Evolutionary conservation across 2,113 vertebrate genomes (phyloP).

Genomic region (Hydrolagus affinis): DNA sequence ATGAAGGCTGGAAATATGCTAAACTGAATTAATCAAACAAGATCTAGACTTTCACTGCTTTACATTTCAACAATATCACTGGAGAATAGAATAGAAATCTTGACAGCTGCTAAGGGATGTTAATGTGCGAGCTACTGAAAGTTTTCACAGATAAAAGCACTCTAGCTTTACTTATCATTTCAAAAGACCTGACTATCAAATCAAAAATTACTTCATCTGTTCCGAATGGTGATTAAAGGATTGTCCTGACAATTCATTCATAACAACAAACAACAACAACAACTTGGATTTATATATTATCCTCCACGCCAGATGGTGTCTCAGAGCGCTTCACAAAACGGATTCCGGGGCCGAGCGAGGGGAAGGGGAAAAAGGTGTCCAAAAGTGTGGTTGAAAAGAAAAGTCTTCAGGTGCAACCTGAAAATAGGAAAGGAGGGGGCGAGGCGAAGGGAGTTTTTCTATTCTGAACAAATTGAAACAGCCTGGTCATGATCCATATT

Average conservation of each 20-base stretch:
- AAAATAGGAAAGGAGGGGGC: too few species aligned
- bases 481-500: too few species aligned
- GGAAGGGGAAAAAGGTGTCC: too few species aligned
- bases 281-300: not conserved
- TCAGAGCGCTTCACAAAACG: too few species aligned
- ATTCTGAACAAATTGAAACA: too few species aligned
- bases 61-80: slow-evolving; percentile 35
- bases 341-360: too few species aligned
- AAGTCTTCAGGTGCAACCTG: not conserved
- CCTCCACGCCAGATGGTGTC: too few species aligned
- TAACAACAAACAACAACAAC: too few species aligned
- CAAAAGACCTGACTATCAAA: slow-evolving; percentile 43
- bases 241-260: not conserved
- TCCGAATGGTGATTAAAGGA: not conserved
- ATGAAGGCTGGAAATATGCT: slow-evolving; percentile 37
- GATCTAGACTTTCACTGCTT: slow-evolving; percentile 45
- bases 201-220: slow-evolving; percentile 48
- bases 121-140: slow-evolving; percentile 41
- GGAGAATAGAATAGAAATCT: slow-evolving; percentile 39
- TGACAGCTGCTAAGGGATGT: slow-evolving; percentile 43
- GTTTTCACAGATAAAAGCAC: slow-evolving; percentile 45
- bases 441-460: too few species aligned
- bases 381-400: too few species aligned
- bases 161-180: slow-evolving; percentile 30
- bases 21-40: slow-evolving; percentile 46